Evolutionary conservation across 2,888 invertebrate species (phyloP).

Genomic region (Drosophila meridionalis): DNA sequence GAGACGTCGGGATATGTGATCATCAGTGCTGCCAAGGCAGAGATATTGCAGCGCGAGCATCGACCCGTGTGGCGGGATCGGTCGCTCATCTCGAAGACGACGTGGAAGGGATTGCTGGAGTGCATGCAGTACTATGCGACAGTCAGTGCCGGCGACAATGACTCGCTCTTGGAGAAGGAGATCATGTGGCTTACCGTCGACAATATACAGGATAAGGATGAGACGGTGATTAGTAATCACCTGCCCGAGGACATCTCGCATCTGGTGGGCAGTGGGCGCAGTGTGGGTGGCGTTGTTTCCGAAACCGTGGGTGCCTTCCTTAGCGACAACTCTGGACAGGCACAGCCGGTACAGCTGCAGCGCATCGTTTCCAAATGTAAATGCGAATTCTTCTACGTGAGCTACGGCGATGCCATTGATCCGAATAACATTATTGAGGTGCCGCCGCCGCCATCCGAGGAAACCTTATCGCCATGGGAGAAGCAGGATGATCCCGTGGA

Average conservation of each 20-base stretch:
- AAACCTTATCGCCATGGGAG: conserved; percentile 91
- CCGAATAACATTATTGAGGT: conserved; percentile 87
- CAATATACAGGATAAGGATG: conserved; percentile 94
- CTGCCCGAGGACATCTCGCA: conserved; percentile 95
- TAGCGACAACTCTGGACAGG: conserved; percentile 87
- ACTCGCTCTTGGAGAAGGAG: conserved; percentile 91
- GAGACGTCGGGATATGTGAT: conserved; percentile 99
- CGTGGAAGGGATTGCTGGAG: conserved; percentile 97
- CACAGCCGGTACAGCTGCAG: conserved; percentile 91
- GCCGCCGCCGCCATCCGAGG: conserved; percentile 90
- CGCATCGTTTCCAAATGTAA: conserved; percentile 98
- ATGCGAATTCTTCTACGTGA: conserved; percentile 98
- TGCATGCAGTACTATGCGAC: conserved; percentile 99
- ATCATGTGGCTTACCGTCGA: conserved; percentile 98
- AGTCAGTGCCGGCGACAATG: conserved; percentile 92
- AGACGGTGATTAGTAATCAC: conserved; percentile 90
- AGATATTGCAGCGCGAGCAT: conserved; percentile 95
- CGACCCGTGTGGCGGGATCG: conserved; percentile 95
- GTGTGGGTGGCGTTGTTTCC: conserved; percentile 98
- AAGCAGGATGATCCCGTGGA: conserved; percentile 95
- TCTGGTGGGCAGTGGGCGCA: conserved; percentile 96
- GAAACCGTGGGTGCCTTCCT: conserved; percentile 94
- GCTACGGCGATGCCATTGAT: conserved; percentile 92
- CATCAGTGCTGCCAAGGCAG: conserved; percentile 97
- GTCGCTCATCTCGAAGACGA: conserved; percentile 95